Percentiles rank a stretch among this genome's conserved stretches.
These are phyloP conservation scores for Chaetodon trifascialis DNA, from an alignment of 2,113 vertebrate genomes.

Conservation along the genomic window DNA sequence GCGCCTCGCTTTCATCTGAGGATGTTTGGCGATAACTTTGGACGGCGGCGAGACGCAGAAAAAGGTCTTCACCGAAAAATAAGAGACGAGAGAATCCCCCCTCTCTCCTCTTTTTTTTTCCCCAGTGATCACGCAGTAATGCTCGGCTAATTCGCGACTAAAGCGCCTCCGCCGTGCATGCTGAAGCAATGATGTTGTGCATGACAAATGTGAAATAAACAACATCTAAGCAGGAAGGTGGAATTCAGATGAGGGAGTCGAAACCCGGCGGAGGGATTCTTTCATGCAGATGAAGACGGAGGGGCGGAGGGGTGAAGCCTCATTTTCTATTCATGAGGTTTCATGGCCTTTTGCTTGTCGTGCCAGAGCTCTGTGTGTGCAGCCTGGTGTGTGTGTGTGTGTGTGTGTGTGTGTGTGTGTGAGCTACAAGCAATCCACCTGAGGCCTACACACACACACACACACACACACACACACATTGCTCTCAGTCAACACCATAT, in stretches of 20 bases:
- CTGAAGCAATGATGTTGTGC: conserved; percentile 25
- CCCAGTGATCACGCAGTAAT: not conserved
- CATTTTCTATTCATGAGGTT: conserved; percentile 77
- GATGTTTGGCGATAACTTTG: not conserved
- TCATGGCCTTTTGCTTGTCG: conserved; percentile 70
- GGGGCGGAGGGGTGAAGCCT: conserved; percentile 55
- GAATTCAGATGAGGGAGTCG: conserved; percentile 47
- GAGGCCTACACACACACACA: conserved; percentile 44
- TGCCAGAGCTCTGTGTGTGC: conserved; percentile 35
- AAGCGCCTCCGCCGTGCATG: conserved; percentile 37
- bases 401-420: conserved; percentile 2
- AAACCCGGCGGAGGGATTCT: conserved; percentile 31
- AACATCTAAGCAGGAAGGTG: conserved; percentile 16
- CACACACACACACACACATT: conserved; percentile 41
- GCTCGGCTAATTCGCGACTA: conserved; percentile 16
- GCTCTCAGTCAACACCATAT: conserved; percentile 29
- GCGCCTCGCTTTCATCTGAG: not conserved
- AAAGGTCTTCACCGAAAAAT: not conserved
- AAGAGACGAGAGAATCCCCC: not conserved
- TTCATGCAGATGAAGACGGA: conserved; percentile 69
- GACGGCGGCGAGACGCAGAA: not conserved
- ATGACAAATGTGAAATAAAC: conserved; percentile 55
- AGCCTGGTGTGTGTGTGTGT: conserved; percentile 13
- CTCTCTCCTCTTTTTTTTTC: conserved; percentile 2
- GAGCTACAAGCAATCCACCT: conserved; percentile 54